Base-by-base conservation (phyloP, 1,140 invertebrate genomes). In the Eumeta japonica region DNA sequence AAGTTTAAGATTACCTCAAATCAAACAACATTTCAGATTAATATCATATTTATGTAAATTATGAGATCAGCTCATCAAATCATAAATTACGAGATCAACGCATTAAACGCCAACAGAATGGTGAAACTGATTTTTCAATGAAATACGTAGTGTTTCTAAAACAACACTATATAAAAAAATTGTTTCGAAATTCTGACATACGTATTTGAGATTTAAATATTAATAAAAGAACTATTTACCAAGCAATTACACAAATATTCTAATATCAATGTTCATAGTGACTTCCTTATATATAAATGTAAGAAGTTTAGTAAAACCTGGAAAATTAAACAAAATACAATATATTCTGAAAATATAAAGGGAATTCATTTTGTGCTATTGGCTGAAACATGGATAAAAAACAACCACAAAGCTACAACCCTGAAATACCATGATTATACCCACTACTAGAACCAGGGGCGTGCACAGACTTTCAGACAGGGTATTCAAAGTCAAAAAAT, bases 71-170 rank as follows among this genome's bases (percentile, higher is more conserved):
- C n/a, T n/a, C n/a, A n/a, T n/a, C n/a, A n/a, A n/a, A n/a, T n/a
- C n/a, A n/a, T n/a, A n/a, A 40, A 7, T 16, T 45, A 12, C 41
- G 40, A 13, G 11, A 28, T 28, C 42, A 55, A 32, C 30, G 50
- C 10, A 10, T 34, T n/a, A 33, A 34, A n/a, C 41, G 51, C 10
- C 33, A 7, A 1, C 13, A 13, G 28, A 38, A 39, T 14, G 48
- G 45, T 15, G 45, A 53, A 38, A 35, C n/a, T 5, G 35, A 50
- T 10, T 12, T 53, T 1, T 33, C 16, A 1, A 50, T 53, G 7
- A 50, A n/a, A n/a, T n/a, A n/a, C n/a, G n/a, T n/a, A 33, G 47
- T 45, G 12, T n/a, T 38, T 2, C 47, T 47, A 10, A 53, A 45
- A 39, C 28, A 32, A 10, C 3, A 1, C 3, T 0, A 1, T 31